A percentile compares a stretch with the other conserved stretches of the same genome.
phyloP scores from a whole-genome alignment of 2,113 vertebrate genomes.

The Syngnathus floridae region DNA sequence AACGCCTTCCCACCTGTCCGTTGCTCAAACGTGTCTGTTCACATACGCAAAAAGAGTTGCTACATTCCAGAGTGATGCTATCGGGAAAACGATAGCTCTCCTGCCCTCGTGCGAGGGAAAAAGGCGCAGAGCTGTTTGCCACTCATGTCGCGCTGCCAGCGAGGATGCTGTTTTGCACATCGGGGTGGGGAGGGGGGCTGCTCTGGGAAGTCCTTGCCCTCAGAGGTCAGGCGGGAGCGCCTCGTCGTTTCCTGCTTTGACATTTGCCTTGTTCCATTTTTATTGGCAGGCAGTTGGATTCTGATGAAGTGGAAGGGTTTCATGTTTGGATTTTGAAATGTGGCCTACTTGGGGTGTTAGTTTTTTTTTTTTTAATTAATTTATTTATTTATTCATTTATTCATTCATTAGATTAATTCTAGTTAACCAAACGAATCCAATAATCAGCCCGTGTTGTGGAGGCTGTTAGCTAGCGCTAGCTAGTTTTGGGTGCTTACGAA shows the following conservation, averaged over 20 bases:
- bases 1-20: slow-evolving; percentile 23
- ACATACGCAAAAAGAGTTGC: slow-evolving; percentile 50
- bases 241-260: slow-evolving; percentile 75
- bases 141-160: slow-evolving; percentile 45
- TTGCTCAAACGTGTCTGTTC: slow-evolving; percentile 63
- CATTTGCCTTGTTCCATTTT: slow-evolving; percentile 67
- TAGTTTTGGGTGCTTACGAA: background rate
- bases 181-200: slow-evolving; percentile 30
- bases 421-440: background rate
- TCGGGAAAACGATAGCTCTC: slow-evolving; percentile 47
- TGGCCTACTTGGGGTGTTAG: background rate
- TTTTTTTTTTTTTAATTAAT: background rate
- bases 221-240: slow-evolving; percentile 62
- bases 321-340: slow-evolving; percentile 1
- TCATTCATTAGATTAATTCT: background rate
- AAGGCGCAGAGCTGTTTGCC: slow-evolving; percentile 4
- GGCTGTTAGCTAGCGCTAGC: background rate
- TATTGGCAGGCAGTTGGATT: slow-evolving; percentile 21
- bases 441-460: background rate
- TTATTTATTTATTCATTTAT: background rate
- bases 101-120: slow-evolving; percentile 11
- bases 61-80: slow-evolving; percentile 71
- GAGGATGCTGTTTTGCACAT: slow-evolving; percentile 65
- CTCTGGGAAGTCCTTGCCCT: slow-evolving; percentile 72
- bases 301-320: slow-evolving; percentile 21